Conservation (phyloP, 2,888 invertebrate genomes). For the Hermaeophaga mercurialis region DNA sequence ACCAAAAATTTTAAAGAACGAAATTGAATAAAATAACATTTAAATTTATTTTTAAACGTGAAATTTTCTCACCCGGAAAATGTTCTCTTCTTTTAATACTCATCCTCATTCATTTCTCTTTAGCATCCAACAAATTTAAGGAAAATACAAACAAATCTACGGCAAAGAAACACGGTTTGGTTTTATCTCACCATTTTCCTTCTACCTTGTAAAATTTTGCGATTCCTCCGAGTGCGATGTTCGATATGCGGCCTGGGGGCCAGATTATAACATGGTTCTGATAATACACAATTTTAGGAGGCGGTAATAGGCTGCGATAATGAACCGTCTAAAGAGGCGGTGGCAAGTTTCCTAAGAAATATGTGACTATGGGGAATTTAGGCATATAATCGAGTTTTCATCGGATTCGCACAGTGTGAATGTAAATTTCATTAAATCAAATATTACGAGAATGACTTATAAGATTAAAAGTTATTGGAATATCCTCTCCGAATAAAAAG, state of each 20-base stretch:
- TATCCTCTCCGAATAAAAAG: too few species aligned
- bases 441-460: too few species aligned
- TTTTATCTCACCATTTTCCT: constrained; percentile 2
- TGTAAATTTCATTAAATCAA: background rate
- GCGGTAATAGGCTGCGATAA: constrained; percentile 9
- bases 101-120: constrained; percentile 2
- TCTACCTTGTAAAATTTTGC: constrained; percentile 2
- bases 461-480: too few species aligned
- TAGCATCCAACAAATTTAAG: constrained; percentile 1
- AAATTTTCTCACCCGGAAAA: too few species aligned
- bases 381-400: constrained; percentile 8
- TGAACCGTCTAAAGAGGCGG: constrained; percentile 9
- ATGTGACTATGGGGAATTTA: constrained; percentile 6
- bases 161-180: background rate
- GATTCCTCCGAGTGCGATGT: background rate
- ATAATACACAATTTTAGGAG: constrained; percentile 13
- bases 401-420: background rate
- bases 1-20: too few species aligned
- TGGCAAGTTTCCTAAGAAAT: constrained; percentile 7
- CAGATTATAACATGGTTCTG: constrained; percentile 15
- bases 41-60: too few species aligned
- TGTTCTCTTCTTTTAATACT: too few species aligned
- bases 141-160: background rate
- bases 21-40: too few species aligned
- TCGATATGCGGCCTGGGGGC: background rate